Percentiles rank a stretch among this genome's conserved stretches.
Evolutionary conservation across 2,113 vertebrate species (phyloP).

Genomic region (human): GRCh38 chr1:85742501-85743000

Average conservation of each 20-base stretch:
- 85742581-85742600: background rate
- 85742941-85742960: background rate
- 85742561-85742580: background rate
- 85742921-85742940: background rate
- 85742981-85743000: background rate
- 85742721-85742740: background rate
- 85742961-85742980: background rate
- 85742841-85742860: too few relatives aligned
- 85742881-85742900: too few relatives aligned
- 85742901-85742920: background rate
- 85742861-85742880: too few relatives aligned
- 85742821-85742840: too few relatives aligned
- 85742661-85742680: background rate
- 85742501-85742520: background rate
- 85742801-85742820: too few relatives aligned
- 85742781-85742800: background rate
- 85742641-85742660: background rate
- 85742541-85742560: background rate
- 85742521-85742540: background rate
- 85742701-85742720: background rate
- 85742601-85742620: background rate
- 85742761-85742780: background rate
- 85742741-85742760: background rate
- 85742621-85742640: background rate
- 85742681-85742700: background rate